Evolutionary conservation across 2,888 invertebrate genomes (phyloP).

Genomic region (Eupithecia tripunctaria): DNA sequence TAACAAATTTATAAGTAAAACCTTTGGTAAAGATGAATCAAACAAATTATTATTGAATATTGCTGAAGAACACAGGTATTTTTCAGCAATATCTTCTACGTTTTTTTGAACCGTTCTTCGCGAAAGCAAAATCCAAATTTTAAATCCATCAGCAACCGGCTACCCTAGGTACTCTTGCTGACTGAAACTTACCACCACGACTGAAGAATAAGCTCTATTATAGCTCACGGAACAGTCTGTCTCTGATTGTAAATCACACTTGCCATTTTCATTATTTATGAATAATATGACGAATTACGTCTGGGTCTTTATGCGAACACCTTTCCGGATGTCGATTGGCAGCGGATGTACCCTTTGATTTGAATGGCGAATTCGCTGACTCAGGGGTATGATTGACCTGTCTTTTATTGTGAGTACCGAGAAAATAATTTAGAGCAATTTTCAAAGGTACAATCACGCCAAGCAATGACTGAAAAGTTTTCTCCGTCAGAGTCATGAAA

Average conservation of each 20-base stretch:
- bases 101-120: neutral
- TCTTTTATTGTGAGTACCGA: neutral
- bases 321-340: constrained; percentile 80
- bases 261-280: constrained; percentile 64
- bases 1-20: too few species aligned
- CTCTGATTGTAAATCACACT: neutral
- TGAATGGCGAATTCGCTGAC: constrained; percentile 55
- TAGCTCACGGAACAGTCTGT: neutral
- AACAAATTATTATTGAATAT: too few species aligned
- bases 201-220: neutral
- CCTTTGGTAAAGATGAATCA: too few species aligned
- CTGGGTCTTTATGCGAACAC: constrained; percentile 77
- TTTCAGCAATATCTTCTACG: neutral
- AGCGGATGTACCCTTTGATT: constrained; percentile 71
- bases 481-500: too few species aligned
- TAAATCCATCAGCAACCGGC: neutral
- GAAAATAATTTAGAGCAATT: neutral
- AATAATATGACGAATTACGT: constrained; percentile 84
- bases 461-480: too few species aligned
- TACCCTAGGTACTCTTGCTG: neutral
- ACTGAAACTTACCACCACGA: neutral
- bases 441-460: too few species aligned
- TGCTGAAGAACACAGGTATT: neutral
- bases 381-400: constrained; percentile 35
- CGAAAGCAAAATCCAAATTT: neutral